Evolutionary conservation across 53 echinoderm and acorn worm genomes (phyloP), one percentile per base, ranked within the genome.

Genomic region (Antedon mediterranea): DNA sequence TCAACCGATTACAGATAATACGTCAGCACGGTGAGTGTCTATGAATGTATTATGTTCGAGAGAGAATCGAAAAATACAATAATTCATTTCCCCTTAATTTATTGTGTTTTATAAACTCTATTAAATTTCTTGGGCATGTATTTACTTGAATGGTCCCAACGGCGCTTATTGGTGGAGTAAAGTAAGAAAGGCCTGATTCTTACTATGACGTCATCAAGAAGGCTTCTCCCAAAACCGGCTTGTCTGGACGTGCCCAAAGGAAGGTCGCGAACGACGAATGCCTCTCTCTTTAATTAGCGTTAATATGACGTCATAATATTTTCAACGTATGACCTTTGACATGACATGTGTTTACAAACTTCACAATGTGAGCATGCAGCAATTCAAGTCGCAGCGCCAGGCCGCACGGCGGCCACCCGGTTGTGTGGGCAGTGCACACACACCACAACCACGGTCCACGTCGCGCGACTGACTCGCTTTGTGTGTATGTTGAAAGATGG

Each of bases 401-500:
- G n/a, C n/a, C n/a, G n/a, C n/a, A n/a, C n/a, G n/a, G n/a, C n/a
- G n/a, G n/a, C n/a, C n/a, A n/a, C n/a, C n/a, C n/a, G n/a, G n/a
- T n/a, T n/a, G n/a, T n/a, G n/a, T n/a, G n/a, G n/a, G n/a, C n/a
- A n/a, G n/a, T n/a, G n/a, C n/a, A n/a, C n/a, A n/a, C n/a, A n/a
- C n/a, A n/a, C n/a, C n/a, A n/a, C n/a, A n/a, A n/a, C n/a, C n/a
- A n/a, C n/a, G n/a, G n/a, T n/a, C n/a, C n/a, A n/a, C n/a, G n/a
- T n/a, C n/a, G n/a, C n/a, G n/a, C n/a, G n/a, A n/a, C n/a, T n/a
- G n/a, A n/a, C n/a, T n/a, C n/a, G n/a, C n/a, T n/a, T n/a, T n/a
- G n/a, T n/a, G n/a, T n/a, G n/a, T n/a, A n/a, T n/a, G 13, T 7
- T 41, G 41, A 57, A 57, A 57, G 33, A 76, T 76, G 76, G 76